Percentiles rank a stretch among this genome's conserved stretches.
Evolutionary conservation across 1,140 invertebrate species (phyloP).

Genomic region (Pissodes strobi): DNA sequence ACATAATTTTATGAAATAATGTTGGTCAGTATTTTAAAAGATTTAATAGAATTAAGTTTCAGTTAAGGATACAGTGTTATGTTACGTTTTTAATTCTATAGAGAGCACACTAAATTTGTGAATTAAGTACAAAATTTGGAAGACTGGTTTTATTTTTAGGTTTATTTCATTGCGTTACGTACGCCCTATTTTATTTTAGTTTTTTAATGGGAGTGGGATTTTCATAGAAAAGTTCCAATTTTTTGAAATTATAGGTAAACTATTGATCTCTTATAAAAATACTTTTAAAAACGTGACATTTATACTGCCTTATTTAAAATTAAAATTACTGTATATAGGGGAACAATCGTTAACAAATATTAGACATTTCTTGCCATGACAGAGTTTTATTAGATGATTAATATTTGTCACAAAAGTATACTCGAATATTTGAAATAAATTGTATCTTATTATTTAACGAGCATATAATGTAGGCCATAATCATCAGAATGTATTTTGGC

Average conservation of each 20-base stretch:
- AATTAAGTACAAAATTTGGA: background rate
- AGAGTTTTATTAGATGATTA: background rate
- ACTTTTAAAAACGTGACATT: constrained; percentile 15
- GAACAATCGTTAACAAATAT: constrained; percentile 11
- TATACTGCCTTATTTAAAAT: background rate
- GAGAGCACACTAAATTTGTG: background rate
- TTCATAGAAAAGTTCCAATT: no score
- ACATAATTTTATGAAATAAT: constrained; percentile 18
- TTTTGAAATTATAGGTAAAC: no score
- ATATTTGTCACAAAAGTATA: constrained; percentile 14
- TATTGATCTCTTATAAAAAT: background rate
- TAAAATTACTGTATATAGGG: constrained; percentile 23
- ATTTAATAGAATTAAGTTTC: background rate
- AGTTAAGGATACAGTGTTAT: background rate
- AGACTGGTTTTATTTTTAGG: background rate
- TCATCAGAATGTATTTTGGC: no score
- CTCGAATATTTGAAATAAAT: constrained; percentile 27
- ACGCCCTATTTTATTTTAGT: background rate
- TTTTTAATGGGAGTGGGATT: no score
- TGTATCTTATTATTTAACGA: background rate
- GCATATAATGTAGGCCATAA: no score
- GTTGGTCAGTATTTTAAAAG: constrained; percentile 47
- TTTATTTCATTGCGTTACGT: background rate
- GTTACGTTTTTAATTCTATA: background rate
- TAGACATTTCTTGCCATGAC: constrained; percentile 25